Percentiles rank a stretch among this genome's conserved stretches.
Conservation (phyloP, 1,140 invertebrate species). For the Hypothenemus hampei region DNA sequence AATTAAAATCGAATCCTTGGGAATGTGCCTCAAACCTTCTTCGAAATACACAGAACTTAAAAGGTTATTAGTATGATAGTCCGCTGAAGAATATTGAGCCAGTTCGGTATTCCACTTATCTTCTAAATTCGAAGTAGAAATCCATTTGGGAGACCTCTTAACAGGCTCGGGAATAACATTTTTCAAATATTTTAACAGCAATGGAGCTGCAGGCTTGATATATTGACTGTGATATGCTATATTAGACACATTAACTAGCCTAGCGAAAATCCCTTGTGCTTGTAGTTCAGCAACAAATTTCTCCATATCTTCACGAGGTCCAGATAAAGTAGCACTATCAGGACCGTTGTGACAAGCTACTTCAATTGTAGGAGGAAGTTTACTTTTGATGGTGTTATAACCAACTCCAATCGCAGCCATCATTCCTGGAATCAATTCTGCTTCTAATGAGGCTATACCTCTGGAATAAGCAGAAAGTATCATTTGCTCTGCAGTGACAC, state of each 20-base stretch:
- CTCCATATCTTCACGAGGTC: conserved; percentile 65
- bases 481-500: conserved; percentile 77
- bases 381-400: conserved; percentile 49
- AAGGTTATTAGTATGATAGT: conserved; percentile 92
- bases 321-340: conserved; percentile 82
- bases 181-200: conserved; percentile 64
- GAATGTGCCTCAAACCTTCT: conserved; percentile 71
- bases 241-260: conserved; percentile 73
- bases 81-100: conserved; percentile 71
- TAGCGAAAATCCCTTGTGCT: conserved; percentile 72
- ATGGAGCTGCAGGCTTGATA: conserved; percentile 71
- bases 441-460: conserved; percentile 77
- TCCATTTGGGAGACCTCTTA: conserved; percentile 70
- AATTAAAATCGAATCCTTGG: conserved; percentile 71
- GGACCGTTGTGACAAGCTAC: conserved; percentile 83
- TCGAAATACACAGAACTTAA: conserved; percentile 81
- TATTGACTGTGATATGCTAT: conserved; percentile 83
- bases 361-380: conserved; percentile 64
- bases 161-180: conserved; percentile 67
- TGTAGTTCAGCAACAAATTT: conserved; percentile 66
- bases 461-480: conserved; percentile 79
- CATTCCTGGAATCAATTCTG: conserved; percentile 67
- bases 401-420: conserved; percentile 71
- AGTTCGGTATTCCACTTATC: conserved; percentile 66
- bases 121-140: conserved; percentile 80